Evolutionary conservation across 2,888 invertebrate genomes (phyloP).

Genomic region (Idaea dimidiata): DNA sequence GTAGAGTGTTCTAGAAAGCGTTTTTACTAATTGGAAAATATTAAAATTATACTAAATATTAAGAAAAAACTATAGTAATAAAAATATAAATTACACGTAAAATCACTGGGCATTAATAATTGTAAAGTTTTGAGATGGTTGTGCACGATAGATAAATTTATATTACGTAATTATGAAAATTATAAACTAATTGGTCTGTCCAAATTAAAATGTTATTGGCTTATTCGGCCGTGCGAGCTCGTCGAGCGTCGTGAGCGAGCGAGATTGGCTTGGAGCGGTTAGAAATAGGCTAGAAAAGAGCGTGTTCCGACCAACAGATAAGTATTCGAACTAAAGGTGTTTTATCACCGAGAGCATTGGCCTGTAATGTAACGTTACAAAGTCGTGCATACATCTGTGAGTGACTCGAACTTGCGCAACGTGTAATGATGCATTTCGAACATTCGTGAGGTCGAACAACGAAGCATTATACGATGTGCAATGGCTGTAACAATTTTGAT

Average conservation of each 20-base stretch:
- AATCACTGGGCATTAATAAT: constrained; percentile 40
- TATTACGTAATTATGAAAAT: constrained; percentile 54
- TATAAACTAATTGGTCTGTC: constrained; percentile 64
- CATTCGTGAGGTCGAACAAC: too few relatives aligned
- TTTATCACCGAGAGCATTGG: background rate
- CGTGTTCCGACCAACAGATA: constrained; percentile 21
- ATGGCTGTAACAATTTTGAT: too few relatives aligned
- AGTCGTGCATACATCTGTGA: too few relatives aligned
- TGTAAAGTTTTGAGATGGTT: constrained; percentile 72
- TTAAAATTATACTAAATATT: constrained; percentile 23
- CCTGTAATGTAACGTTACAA: too few relatives aligned
- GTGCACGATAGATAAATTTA: constrained; percentile 73
- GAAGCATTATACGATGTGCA: too few relatives aligned
- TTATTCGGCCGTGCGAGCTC: constrained; percentile 46
- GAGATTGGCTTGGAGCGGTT: constrained; percentile 9
- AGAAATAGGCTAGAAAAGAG: constrained; percentile 12
- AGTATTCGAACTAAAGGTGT: constrained; percentile 7
- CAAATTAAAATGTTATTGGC: constrained; percentile 53
- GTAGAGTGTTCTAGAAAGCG: constrained; percentile 29
- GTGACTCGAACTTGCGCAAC: too few relatives aligned
- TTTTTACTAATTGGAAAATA: constrained; percentile 23
- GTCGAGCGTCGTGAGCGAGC: constrained; percentile 20
- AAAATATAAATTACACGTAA: constrained; percentile 21
- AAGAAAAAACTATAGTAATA: constrained; percentile 19
- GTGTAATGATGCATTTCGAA: too few relatives aligned